phyloP scores from a whole-genome alignment of 2,113 vertebrate genomes.

The Clupea harengus region DNA sequence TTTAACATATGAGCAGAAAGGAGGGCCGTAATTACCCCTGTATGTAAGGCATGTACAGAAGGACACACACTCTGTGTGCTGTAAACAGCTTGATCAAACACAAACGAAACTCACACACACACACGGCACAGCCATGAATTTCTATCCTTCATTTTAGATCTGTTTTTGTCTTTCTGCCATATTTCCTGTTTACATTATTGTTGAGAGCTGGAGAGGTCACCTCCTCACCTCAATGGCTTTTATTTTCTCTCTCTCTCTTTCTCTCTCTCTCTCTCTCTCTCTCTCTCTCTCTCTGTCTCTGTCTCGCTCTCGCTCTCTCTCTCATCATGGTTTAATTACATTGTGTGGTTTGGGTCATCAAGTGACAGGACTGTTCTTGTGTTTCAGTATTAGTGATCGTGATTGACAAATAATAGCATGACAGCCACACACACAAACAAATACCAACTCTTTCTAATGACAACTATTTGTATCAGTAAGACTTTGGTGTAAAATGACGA shows the following conservation, averaged over 20 bases:
- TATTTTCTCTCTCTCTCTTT: neutral
- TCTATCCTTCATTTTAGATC: neutral
- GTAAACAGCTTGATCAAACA: neutral
- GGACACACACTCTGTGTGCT: too few relatives aligned
- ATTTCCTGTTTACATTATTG: conserved; percentile 15
- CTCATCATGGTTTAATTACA: neutral
- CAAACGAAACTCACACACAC: neutral
- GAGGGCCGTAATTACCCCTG: neutral
- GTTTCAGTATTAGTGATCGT: neutral
- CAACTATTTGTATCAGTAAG: neutral
- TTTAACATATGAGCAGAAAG: neutral
- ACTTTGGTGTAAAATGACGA: neutral
- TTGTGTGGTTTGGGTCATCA: neutral
- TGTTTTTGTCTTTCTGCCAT: neutral
- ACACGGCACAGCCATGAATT: neutral
- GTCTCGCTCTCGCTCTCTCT: neutral
- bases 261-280: neutral
- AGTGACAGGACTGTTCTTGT: neutral
- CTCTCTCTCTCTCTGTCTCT: neutral
- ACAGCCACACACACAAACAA: neutral
- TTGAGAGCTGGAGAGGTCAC: neutral
- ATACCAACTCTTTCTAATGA: neutral
- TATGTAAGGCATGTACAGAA: neutral
- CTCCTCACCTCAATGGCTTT: neutral
- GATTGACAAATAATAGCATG: neutral